Evolutionary conservation across 2,888 invertebrate species (phyloP), one percentile per base, ranked within the genome.

Genomic region (Lacanobia wlatinum): DNA sequence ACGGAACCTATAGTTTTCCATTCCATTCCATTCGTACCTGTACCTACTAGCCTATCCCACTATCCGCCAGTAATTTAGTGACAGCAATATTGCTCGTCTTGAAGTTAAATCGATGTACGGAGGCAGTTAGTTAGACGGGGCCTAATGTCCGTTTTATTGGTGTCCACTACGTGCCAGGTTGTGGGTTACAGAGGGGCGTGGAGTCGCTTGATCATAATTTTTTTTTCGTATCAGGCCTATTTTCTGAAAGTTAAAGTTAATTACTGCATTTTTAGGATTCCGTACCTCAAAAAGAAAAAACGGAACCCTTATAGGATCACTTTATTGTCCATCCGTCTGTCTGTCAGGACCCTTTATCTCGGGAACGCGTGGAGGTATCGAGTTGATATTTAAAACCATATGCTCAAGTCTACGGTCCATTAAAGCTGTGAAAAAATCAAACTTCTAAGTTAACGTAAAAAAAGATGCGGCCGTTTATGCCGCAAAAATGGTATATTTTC

Each of bases 71-170:
- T 78, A 78, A 84, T 84, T 80, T 80, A 84, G 73, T 73, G 73
- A 58, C 78, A 73, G 69, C 78, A 74, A 84, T 84, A 84, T 75
- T 63, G 71, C 28, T 58, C 46, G 80, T 71, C 76, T 82, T 80
- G 70, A 83, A 83, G 84, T 84, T 84, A 84, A 83, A 84, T 84
- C 83, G 84, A 84, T 76, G 76, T 84, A 69, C 70, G 67, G 23
- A 65, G 72, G 76, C 84, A 84, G 84, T 84, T 84, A 84, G 84
- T 84, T 82, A 82, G 84, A 60, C 60, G 67, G 46, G 38, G 72
- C 76, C 83, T 84, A 83, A 90, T 90, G 90, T 89, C 89, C 90
- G 87, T 91, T 91, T 91, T 91, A 91, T 91, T 86, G 87, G 89
- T 87, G 89, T 87, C 87, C 87, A 76, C 80, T 84, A 87, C 90